Conservation (phyloP, 2,113 vertebrate genomes). For the Chloropsis cyanopogon region DNA sequence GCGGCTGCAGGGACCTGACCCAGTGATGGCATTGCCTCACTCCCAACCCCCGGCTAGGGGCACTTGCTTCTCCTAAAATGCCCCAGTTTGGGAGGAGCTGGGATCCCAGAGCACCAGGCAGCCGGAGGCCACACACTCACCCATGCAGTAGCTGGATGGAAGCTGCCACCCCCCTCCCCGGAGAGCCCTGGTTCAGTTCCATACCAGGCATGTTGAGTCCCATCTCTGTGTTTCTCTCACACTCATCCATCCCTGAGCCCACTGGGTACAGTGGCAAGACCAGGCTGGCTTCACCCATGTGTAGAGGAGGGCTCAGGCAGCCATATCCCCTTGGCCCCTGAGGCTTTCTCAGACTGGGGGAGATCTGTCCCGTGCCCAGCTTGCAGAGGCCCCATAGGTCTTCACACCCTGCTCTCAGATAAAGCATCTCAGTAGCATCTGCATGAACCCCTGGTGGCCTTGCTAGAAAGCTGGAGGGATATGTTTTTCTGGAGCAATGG, state of each 20-base stretch:
- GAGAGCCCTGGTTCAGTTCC: neutral
- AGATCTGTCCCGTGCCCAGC: neutral
- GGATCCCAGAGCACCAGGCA: neutral
- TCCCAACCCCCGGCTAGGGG: neutral
- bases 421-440: neutral
- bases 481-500: fast-evolving
- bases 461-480: neutral
- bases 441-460: neutral
- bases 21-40: neutral
- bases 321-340: fast-evolving
- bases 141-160: neutral
- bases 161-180: neutral
- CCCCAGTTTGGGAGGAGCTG: neutral
- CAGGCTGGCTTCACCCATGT: fast-evolving
- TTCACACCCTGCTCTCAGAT: neutral
- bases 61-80: neutral
- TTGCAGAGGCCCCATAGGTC: fast-evolving
- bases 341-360: neutral
- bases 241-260: neutral
- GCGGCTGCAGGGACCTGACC: neutral
- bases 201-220: neutral
- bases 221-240: neutral
- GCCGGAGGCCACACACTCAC: neutral
- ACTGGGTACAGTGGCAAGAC: neutral
- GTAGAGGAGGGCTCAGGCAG: neutral